phyloP scores from a whole-genome alignment of 2,113 vertebrate species.

The Muscicapa adusta region DNA sequence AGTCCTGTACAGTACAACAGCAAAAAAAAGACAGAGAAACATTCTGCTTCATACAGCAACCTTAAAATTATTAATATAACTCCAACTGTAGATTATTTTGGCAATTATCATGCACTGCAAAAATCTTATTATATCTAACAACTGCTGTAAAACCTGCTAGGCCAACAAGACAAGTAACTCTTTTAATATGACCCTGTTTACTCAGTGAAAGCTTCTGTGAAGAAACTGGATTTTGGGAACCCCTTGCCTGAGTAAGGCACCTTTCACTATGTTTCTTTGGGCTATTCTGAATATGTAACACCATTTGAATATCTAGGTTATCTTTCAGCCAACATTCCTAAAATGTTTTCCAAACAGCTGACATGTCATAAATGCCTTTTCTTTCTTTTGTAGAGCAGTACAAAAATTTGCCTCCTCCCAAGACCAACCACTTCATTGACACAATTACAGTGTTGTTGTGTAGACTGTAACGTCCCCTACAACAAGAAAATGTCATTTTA shows the following conservation, averaged over 20 bases:
- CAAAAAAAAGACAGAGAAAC: not conserved
- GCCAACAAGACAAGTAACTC: not conserved
- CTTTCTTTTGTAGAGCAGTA: not conserved
- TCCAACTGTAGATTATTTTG: not conserved
- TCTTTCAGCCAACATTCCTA: slow-evolving; percentile 38
- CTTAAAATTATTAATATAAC: not conserved
- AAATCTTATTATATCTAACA: not conserved
- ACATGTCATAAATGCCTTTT: slow-evolving; percentile 36
- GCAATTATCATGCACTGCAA: not conserved
- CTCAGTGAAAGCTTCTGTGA: slow-evolving; percentile 2
- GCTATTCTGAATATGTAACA: slow-evolving; percentile 41
- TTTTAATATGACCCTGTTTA: not conserved
- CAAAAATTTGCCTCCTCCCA: not conserved
- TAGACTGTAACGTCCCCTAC: not conserved
- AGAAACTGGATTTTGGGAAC: not conserved
- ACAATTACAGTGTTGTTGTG: not conserved
- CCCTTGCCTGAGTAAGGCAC: not conserved
- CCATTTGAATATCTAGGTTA: slow-evolving; percentile 27
- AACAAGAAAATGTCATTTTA: not conserved
- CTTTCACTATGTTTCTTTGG: not conserved
- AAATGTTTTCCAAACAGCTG: slow-evolving; percentile 41
- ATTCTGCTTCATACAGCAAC: not conserved
- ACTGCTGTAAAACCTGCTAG: not conserved
- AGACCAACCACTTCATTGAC: not conserved
- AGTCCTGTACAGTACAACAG: not conserved